These are phyloP conservation scores for Synanthedon tipuliformis DNA, from an alignment of 2,888 invertebrate species.

Conservation along the genomic window DNA sequence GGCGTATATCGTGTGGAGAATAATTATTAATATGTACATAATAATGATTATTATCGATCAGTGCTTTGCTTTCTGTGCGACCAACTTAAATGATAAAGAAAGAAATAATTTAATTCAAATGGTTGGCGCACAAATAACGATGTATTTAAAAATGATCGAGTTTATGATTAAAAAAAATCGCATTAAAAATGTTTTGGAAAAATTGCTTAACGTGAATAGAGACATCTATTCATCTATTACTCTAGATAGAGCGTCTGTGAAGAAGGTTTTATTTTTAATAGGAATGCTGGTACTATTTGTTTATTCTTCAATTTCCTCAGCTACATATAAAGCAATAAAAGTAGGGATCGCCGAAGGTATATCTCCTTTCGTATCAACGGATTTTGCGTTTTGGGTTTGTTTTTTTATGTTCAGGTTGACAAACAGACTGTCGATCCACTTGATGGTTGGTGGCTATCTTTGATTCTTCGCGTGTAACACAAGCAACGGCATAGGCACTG, in stretches of 20 bases:
- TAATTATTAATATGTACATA: background rate
- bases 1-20: background rate
- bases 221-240: background rate
- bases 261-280: background rate
- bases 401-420: too few species aligned
- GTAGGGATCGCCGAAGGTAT: background rate
- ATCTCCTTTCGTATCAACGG: too few species aligned
- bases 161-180: background rate
- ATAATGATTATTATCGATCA: background rate
- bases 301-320: background rate
- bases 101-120: background rate
- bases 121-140: background rate
- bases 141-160: background rate
- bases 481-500: too few species aligned
- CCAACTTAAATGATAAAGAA: background rate
- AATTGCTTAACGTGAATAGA: background rate
- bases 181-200: background rate
- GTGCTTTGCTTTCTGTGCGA: background rate
- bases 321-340: background rate
- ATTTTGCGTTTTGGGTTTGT: too few species aligned
- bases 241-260: background rate
- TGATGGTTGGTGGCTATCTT: too few species aligned
- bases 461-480: too few species aligned
- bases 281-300: background rate
- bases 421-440: too few species aligned